Conservation (phyloP, 2,113 vertebrate species). For the Platichthys stellatus region DNA sequence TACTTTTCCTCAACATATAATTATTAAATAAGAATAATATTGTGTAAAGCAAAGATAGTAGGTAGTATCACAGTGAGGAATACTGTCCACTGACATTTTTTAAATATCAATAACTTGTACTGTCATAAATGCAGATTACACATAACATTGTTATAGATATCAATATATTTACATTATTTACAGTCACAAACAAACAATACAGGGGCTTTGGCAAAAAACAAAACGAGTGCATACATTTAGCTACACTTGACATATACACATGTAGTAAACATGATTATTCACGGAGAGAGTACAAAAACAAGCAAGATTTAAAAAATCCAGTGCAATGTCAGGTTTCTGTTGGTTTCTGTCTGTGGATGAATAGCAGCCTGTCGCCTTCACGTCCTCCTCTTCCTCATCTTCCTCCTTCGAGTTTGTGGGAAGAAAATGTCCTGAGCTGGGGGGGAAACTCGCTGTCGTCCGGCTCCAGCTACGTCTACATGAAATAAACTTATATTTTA, state of each 20-base stretch:
- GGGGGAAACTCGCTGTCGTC: constrained; percentile 6
- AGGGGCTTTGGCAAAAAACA: constrained; percentile 83
- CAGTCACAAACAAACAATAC: constrained; percentile 69
- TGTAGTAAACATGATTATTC: constrained; percentile 77
- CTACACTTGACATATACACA: constrained; percentile 74
- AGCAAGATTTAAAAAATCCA: constrained; percentile 76
- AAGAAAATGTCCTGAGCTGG: constrained; percentile 76
- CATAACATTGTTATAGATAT: constrained; percentile 82
- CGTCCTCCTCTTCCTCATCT: constrained; percentile 29
- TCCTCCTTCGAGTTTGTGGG: constrained; percentile 54
- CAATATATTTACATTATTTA: constrained; percentile 80
- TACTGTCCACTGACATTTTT: constrained; percentile 79
- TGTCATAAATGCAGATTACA: constrained; percentile 83
- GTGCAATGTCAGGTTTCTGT: constrained; percentile 80
- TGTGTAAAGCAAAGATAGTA: constrained; percentile 75
- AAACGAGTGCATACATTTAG: constrained; percentile 76
- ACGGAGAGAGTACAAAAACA: constrained; percentile 72
- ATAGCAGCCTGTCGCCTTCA: constrained; percentile 76
- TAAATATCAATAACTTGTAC: constrained; percentile 76
- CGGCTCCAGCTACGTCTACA: constrained; percentile 1
- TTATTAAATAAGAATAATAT: constrained; percentile 79
- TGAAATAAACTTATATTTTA: too few species aligned
- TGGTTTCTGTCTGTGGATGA: constrained; percentile 66
- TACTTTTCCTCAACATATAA: constrained; percentile 71
- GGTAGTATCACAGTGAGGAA: constrained; percentile 85